A percentile compares a stretch with the other conserved stretches of the same genome.
Conservation (phyloP, 2,113 vertebrate genomes). For the Chlorodrepanis virens region DNA sequence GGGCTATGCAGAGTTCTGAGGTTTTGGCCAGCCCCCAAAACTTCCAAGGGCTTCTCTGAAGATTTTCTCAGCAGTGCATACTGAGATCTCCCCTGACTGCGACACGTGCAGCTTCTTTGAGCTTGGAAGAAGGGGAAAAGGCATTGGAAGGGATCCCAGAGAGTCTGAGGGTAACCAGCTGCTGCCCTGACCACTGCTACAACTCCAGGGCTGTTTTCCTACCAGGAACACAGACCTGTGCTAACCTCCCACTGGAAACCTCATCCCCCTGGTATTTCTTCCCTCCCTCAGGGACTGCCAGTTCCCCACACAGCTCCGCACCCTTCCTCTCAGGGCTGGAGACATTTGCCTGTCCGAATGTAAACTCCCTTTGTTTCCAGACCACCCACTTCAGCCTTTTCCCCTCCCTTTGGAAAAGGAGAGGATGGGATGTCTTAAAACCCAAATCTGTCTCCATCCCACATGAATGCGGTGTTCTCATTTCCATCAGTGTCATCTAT, state of each 20-base stretch:
- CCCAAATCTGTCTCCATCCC: background rate
- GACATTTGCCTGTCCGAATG: background rate
- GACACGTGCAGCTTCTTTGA: background rate
- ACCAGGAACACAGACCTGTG: background rate
- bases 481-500: conserved; percentile 51
- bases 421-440: background rate
- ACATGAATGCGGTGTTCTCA: background rate
- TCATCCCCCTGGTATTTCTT: background rate
- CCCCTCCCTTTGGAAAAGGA: background rate
- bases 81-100: background rate
- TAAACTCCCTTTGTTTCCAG: background rate
- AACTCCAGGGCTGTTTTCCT: background rate
- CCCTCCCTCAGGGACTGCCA: background rate
- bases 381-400: background rate
- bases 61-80: background rate
- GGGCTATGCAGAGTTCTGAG: background rate
- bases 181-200: background rate
- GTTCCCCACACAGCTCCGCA: background rate
- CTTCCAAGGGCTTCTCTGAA: background rate
- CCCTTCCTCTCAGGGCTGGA: background rate
- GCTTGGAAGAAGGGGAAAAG: background rate
- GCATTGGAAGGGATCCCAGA: background rate
- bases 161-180: background rate
- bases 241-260: background rate
- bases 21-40: background rate